Evolutionary conservation across 2,888 invertebrate genomes (phyloP).

Genomic region (Drosophila subquinaria): DNA sequence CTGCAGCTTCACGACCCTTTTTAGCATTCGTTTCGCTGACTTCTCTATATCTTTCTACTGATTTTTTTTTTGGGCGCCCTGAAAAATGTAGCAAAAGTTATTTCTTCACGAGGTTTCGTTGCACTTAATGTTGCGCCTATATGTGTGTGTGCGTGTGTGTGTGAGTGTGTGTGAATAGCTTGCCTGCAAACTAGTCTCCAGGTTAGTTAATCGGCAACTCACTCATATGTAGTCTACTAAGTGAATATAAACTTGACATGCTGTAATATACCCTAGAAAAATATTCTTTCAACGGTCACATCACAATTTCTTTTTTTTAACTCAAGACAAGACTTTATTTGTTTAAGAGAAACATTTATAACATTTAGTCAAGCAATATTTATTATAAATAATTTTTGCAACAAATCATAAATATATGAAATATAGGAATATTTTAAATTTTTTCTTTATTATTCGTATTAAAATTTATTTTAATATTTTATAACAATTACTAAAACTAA

Average conservation of each 20-base stretch:
- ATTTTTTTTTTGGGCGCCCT: slow-evolving; percentile 22
- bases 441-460: too few species aligned
- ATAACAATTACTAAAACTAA: too few species aligned
- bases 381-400: too few species aligned
- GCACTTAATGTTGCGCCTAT: slow-evolving; percentile 62
- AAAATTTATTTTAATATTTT: too few species aligned
- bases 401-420: too few species aligned
- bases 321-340: too few species aligned
- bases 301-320: not conserved
- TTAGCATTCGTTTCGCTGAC: slow-evolving; percentile 58
- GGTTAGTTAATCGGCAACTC: slow-evolving; percentile 51
- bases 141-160: slow-evolving; percentile 20
- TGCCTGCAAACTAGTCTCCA: slow-evolving; percentile 45
- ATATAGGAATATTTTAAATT: too few species aligned
- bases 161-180: slow-evolving; percentile 9
- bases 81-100: slow-evolving; percentile 76
- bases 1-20: slow-evolving; percentile 29
- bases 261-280: not conserved
- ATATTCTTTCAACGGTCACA: too few species aligned
- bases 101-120: slow-evolving; percentile 71
- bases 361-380: too few species aligned
- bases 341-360: too few species aligned
- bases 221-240: slow-evolving; percentile 1
- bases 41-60: slow-evolving; percentile 49
- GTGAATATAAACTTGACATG: not conserved